Conservation (phyloP, 2,113 vertebrate species). For the Brachionichthys hirsutus region DNA sequence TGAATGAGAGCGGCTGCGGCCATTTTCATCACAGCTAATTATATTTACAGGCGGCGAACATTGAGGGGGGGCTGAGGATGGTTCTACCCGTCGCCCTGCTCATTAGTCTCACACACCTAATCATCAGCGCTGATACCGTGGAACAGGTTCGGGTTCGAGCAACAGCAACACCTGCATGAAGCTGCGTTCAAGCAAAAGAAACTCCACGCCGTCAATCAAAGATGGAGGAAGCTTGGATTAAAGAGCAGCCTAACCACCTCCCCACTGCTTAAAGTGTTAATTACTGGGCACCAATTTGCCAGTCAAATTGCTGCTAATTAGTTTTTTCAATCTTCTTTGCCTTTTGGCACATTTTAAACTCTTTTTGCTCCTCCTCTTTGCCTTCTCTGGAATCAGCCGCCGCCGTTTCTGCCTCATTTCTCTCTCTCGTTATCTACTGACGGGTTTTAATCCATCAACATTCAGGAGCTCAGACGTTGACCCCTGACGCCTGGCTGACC, state of each 20-base stretch:
- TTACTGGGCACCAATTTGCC: constrained; percentile 84
- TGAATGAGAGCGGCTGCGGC: constrained; percentile 48
- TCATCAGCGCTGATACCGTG: constrained; percentile 27
- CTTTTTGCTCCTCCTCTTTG: constrained; percentile 25
- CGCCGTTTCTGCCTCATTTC: too few relatives aligned
- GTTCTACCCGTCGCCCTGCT: constrained; percentile 57
- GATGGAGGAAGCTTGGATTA: constrained; percentile 19
- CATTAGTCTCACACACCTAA: constrained; percentile 49
- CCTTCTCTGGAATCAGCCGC: constrained; percentile 52
- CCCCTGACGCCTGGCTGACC: constrained; percentile 52
- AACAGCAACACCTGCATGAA: not conserved
- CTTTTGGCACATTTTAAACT: constrained; percentile 61
- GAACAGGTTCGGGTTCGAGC: constrained; percentile 3
- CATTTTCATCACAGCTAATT: constrained; percentile 77
- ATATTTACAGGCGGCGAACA: constrained; percentile 64
- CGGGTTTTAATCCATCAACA: constrained; percentile 59
- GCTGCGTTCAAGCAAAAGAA: constrained; percentile 7
- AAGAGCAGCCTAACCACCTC: constrained; percentile 43
- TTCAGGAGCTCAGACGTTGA: constrained; percentile 56
- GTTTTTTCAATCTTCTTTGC: constrained; percentile 82
- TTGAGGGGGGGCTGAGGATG: constrained; percentile 33
- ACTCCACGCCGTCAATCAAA: constrained; percentile 2
- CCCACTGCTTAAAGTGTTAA: constrained; percentile 78
- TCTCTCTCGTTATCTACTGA: constrained; percentile 41
- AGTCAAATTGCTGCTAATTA: constrained; percentile 82